Evolutionary conservation across 2,888 invertebrate species (phyloP).

Genomic region (Lithophane semibrunnea): DNA sequence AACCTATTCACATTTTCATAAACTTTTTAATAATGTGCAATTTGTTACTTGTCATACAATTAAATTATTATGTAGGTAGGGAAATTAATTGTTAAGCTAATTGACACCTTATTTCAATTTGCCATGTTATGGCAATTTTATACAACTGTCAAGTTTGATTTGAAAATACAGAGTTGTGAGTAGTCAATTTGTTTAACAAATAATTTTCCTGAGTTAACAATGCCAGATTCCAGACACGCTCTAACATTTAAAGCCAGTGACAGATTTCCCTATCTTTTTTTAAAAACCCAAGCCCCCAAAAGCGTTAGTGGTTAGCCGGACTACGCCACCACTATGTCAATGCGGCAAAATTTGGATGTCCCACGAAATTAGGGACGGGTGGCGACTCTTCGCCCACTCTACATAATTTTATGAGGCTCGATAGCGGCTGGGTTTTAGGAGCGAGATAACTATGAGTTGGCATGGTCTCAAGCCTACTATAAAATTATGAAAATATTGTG

Average conservation of each 20-base stretch:
- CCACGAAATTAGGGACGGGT: constrained; percentile 63
- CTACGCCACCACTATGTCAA: constrained; percentile 30
- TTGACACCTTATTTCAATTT: background rate
- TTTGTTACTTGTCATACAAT: background rate
- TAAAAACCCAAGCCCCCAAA: constrained; percentile 10
- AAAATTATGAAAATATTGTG: constrained; percentile 76
- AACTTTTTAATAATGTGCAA: background rate
- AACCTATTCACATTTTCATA: background rate
- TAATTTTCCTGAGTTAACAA: background rate
- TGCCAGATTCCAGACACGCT: background rate
- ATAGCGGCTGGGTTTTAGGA: constrained; percentile 71
- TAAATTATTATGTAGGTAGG: background rate
- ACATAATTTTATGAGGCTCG: constrained; percentile 71
- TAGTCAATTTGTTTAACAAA: background rate
- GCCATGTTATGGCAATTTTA: background rate
- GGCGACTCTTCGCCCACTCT: constrained; percentile 65
- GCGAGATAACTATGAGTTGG: constrained; percentile 75
- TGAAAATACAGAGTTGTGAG: background rate
- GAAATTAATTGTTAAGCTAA: background rate
- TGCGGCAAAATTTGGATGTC: constrained; percentile 58
- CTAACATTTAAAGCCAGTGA: background rate
- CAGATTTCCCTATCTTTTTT: background rate
- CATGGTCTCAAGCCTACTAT: constrained; percentile 73
- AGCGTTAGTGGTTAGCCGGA: constrained; percentile 35
- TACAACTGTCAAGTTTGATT: background rate